Percentiles rank a stretch among this genome's conserved stretches.
phyloP scores from a whole-genome alignment of 2,797 vertebrate species.

The Rhabdomys pumilio region DNA sequence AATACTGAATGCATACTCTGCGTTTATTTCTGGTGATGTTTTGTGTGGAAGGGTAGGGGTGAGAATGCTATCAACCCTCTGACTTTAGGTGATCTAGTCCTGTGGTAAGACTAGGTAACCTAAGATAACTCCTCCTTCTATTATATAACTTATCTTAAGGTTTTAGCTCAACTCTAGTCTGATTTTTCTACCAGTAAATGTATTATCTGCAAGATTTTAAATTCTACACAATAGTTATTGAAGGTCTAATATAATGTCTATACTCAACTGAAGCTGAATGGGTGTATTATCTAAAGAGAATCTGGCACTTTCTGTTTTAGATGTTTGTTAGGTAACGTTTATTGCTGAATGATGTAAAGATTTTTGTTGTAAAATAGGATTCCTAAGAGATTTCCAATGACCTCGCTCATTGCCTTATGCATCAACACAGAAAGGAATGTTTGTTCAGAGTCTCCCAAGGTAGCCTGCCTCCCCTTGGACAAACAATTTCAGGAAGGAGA shows the following conservation, averaged over 20 bases:
- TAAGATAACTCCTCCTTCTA: constrained; percentile 29
- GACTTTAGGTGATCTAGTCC: background rate
- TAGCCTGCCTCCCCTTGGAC: background rate
- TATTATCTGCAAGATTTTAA: constrained; percentile 16
- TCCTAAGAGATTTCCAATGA: background rate
- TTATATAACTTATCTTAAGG: background rate
- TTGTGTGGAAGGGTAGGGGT: background rate
- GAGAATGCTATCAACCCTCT: background rate
- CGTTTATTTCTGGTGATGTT: background rate
- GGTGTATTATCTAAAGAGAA: background rate
- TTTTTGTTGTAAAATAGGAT: background rate
- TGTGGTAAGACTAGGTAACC: background rate
- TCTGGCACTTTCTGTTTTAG: background rate
- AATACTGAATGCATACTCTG: background rate
- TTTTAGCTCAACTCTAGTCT: background rate
- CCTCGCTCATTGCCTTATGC: background rate
- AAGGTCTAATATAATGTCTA: constrained; percentile 11
- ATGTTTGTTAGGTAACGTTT: background rate
- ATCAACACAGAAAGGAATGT: background rate
- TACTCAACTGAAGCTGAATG: background rate
- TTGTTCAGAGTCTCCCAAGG: background rate
- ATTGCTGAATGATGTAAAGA: background rate
- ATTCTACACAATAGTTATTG: background rate
- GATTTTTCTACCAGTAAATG: background rate
- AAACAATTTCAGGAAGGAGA: background rate